These are phyloP conservation scores for Poeciliopsis turrubarensis DNA, from an alignment of 2,113 vertebrate genomes.

Conservation along the genomic window DNA sequence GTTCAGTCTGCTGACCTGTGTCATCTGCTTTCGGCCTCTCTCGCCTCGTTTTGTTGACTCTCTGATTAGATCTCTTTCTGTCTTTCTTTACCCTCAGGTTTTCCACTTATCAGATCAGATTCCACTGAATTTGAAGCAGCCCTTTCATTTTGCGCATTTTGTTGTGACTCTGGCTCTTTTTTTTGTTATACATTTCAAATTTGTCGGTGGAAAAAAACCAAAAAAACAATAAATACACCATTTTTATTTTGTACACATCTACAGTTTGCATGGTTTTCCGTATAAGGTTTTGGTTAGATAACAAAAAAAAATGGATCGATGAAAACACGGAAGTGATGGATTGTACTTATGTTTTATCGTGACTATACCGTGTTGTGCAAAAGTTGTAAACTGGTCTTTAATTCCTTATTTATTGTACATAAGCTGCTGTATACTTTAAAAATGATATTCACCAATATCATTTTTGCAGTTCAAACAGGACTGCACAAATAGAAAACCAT, in stretches of 20 bases:
- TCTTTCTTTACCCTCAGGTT: conserved; percentile 22
- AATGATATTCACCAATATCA: neutral
- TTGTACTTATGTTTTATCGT: neutral
- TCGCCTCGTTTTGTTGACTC: conserved; percentile 55
- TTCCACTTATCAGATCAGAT: conserved; percentile 31
- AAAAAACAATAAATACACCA: neutral
- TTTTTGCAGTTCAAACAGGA: neutral
- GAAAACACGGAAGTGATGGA: neutral
- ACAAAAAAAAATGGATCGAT: neutral
- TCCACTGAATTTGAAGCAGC: neutral
- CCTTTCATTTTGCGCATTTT: neutral
- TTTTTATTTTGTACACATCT: neutral
- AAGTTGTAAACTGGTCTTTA: neutral
- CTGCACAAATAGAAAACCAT: neutral
- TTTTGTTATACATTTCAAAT: neutral
- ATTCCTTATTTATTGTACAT: neutral
- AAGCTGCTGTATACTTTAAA: neutral
- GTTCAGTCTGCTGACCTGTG: conserved; percentile 58
- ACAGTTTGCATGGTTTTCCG: neutral
- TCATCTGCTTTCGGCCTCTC: conserved; percentile 46
- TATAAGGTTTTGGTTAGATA: too few relatives aligned
- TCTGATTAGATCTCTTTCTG: conserved; percentile 47
- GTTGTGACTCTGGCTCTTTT: neutral
- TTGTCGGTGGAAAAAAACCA: neutral
- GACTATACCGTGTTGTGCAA: neutral